Evolutionary conservation across 2,888 invertebrate genomes (phyloP), one percentile per base, ranked within the genome.

Genomic region (Plagodis dolabraria): DNA sequence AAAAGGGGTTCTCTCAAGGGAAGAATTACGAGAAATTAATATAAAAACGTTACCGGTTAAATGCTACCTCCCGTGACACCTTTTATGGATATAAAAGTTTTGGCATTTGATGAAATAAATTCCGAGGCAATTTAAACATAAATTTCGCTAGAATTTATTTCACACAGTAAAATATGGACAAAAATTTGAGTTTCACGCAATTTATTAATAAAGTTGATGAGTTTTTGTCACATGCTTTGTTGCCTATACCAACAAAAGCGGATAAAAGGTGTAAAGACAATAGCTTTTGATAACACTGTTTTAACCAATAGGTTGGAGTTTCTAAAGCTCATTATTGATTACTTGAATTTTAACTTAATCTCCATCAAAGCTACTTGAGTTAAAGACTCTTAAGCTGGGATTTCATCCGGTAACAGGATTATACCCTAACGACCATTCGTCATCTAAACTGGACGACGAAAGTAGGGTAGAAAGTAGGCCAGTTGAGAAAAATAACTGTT

Each of bases 21-120:
- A 46, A 45, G 40, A 54, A 57, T 54, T 56, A 51, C 38, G 50
- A 33, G 56, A 56, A 61, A 61, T 53, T 47, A 56, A 53, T 50
- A 53, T 60, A 64, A 56, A 56, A 54, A 47, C 47, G 45, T 22
- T 57, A 33, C 22, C 47, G 8, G 47, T 22, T 49, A 49, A 40
- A 58, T 46, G 57, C 22, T 51, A 33, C 22, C 1, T 56, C 36
- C 36, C 48, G 11, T 57, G 46, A 42, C 52, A 40, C 44, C 51
- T 38, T 50, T 47, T 47, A 43, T 45, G 45, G 46, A 11, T 46
- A 55, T 48, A 54, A 57, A 47, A 56, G 51, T 51, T 50, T 12
- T 47, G 42, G 43, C 22, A 57, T 57, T 51, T 33, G 5, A 36
- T 51, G 6, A 52, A 33, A 45, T 42, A 56, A 44, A 11, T 38